phyloP scores from a whole-genome alignment of 2,113 vertebrate species.

The Cervus canadensis region DNA sequence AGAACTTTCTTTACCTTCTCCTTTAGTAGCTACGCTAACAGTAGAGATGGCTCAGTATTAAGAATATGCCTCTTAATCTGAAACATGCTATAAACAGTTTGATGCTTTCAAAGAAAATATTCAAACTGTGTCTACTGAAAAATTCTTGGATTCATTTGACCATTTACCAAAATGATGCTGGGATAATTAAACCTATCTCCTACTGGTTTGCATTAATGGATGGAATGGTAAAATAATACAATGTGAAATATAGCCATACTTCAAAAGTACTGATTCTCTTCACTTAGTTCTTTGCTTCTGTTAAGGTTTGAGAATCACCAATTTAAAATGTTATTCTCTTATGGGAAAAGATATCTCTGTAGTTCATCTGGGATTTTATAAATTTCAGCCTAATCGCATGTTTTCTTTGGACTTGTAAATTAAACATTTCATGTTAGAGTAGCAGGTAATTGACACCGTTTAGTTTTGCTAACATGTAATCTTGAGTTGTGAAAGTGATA shows the following conservation, averaged over 20 bases:
- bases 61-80: slow-evolving; percentile 25
- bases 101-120: slow-evolving; percentile 6
- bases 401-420: slow-evolving; percentile 19
- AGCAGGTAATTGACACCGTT: slow-evolving; percentile 40
- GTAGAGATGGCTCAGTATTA: background rate
- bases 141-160: slow-evolving; percentile 51
- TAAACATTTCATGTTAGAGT: slow-evolving; percentile 30
- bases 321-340: background rate
- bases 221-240: background rate
- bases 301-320: background rate
- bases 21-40: background rate
- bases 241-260: background rate
- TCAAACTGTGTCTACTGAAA: slow-evolving; percentile 27
- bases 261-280: slow-evolving; percentile 24
- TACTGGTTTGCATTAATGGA: slow-evolving; percentile 2
- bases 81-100: background rate
- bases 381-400: slow-evolving; percentile 24
- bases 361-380: background rate
- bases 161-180: slow-evolving; percentile 56
- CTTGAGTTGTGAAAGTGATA: slow-evolving; percentile 55
- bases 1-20: slow-evolving; percentile 13
- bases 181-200: slow-evolving; percentile 42
- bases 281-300: background rate
- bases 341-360: background rate
- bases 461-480: slow-evolving; percentile 45